Evolutionary conservation across 1,140 invertebrate genomes (phyloP), one percentile per base, ranked within the genome.

Genomic region (Lanistes nyassanus): DNA sequence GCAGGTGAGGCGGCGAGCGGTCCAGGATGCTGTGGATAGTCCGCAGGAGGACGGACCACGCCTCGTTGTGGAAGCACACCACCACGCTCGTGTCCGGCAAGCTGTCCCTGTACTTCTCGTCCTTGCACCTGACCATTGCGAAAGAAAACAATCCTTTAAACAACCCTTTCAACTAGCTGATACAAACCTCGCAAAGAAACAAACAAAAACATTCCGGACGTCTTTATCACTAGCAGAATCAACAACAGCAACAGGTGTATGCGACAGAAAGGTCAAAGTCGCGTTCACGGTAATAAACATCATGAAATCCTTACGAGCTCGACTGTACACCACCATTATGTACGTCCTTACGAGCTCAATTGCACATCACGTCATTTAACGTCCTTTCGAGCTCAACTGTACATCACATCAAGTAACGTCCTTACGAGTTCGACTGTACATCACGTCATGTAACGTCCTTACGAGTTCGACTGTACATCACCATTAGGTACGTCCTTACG

Each of bases 11-110:
- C 7, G 94, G 93, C 26, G 94, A 93, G 76, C 94, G 92, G 90
- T 95, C 94, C 21, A 97, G 87, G 3, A 97, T 94, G 84, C 94
- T 96, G 91, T 95, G 95, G 23, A 97, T 92, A 0, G 96, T 97
- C 34, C 96, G 85, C 36, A 97, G 83, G 51, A 98, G 91, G 39
- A 96, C 94, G 0, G 94, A 94, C 90, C 95, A 95, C 5, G 96
- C 94, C 90, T 98, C 96, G 87, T 98, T 96, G 78, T 90, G 89
- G 71, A 90, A 89, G 74, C 97, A 99, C 80, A 99, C 96, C 67
- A 99, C 95, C 13, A 99, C 97, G 65, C 96, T 94, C 0, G 98
- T 98, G 62, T 93, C 90, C 0, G 97, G 98, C 51, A 99, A 91
- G 79, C 96, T 92, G 37, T 93, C 91, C 58, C 91, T 78, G 86